Base-by-base conservation (phyloP, 1,140 invertebrate genomes). In the Hycleus phaleratus region DNA sequence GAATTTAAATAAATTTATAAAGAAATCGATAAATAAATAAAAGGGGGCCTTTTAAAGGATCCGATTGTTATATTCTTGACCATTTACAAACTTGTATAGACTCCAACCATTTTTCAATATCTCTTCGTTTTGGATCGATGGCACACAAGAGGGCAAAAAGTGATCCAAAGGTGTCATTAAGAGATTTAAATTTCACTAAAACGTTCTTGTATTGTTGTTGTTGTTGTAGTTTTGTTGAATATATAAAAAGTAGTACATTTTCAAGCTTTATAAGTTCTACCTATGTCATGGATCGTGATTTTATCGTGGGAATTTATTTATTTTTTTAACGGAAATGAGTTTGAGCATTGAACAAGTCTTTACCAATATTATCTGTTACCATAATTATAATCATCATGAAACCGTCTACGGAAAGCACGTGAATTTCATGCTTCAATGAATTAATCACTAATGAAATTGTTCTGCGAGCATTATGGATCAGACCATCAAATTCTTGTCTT, bases 231-330 rank as follows among this genome's bases (percentile, higher is more conserved):
- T 55, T 61, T 9, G 4, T 4, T 32, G 32, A 5, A 7, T 32
- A 32, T 32, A 32, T 32, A 32, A 32, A 32, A 32, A 32, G 32
- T 18, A 18, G 18, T 7, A 32, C 32, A 32, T 32, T 32, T 32
- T 32, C 32, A 32, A 32, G 32, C 32, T 32, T 32, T 32, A 32
- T 32, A 32, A 1, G 4, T 32, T 18, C 18, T 18, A 18, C 18
- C 56, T 43, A 26, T 44, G 63, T 63, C 58, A 61, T 54, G 61
- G 57, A 58, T 61, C 43, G 53, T 61, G 64, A 66, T 64, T 61
- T 66, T 64, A 66, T 66, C 64, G 64, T 66, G 62, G 59, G 62
- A 64, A 66, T 54, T 53, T 53, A 43, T 53, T 53, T 40, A 26
- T 11, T 53, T 32, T 53, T 53, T 53, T 53, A 45, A 53, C 51